phyloP scores from a whole-genome alignment of 2,888 invertebrate species.

The Neoitamus cyanurus region DNA sequence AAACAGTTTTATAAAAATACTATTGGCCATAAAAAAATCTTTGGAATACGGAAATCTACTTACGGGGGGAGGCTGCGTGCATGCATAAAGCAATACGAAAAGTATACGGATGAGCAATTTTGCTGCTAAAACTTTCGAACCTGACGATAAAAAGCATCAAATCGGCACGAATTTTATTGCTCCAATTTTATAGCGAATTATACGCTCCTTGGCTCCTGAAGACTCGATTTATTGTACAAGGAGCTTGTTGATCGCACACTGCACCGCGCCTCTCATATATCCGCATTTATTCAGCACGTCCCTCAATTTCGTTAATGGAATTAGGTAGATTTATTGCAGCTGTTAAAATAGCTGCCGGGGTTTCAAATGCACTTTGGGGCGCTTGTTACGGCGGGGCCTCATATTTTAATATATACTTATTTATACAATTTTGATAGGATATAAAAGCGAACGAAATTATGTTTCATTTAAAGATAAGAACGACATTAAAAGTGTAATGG shows the following conservation, averaged over 20 bases:
- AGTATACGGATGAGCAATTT: neutral
- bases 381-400: neutral
- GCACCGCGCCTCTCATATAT: neutral
- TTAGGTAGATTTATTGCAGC: constrained; percentile 1
- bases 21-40: neutral
- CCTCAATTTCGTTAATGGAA: constrained; percentile 16
- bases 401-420: neutral
- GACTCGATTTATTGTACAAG: neutral
- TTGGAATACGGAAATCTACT: neutral
- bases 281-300: neutral
- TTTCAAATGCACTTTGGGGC: neutral
- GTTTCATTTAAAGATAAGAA: neutral
- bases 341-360: neutral
- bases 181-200: constrained; percentile 8
- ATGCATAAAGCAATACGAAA: neutral
- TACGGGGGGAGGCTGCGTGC: neutral
- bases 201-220: constrained; percentile 18
- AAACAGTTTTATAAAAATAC: neutral
- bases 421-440: neutral
- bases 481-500: neutral
- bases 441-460: neutral
- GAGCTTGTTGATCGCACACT: neutral
- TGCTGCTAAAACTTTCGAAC: neutral
- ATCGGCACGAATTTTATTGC: neutral
- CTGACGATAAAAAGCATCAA: neutral